Evolutionary conservation across 1,140 invertebrate genomes (phyloP).

Genomic region (Hyles vespertilio): DNA sequence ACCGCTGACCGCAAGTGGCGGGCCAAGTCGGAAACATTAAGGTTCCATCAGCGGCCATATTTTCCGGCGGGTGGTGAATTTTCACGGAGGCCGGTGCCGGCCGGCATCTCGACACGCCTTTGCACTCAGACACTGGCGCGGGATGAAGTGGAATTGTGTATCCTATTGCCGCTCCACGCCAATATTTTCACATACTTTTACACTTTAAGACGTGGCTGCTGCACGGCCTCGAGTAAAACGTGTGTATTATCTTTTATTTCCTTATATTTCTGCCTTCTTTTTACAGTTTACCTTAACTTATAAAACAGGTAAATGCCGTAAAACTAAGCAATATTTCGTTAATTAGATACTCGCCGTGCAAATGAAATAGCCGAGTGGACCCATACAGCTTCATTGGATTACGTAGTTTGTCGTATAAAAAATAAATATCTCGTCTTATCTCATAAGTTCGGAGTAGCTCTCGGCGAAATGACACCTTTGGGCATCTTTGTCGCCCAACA

Average conservation of each 20-base stretch:
- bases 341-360: too few species aligned
- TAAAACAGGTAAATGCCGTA: too few species aligned
- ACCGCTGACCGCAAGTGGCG: conserved; percentile 59
- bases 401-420: conserved; percentile 30
- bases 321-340: too few species aligned
- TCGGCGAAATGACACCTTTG: conserved; percentile 66
- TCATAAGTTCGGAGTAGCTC: conserved; percentile 42
- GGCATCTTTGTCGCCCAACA: conserved; percentile 64
- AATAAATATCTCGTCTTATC: conserved; percentile 35
- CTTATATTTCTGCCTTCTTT: too few species aligned
- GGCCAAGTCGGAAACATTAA: conserved; percentile 70
- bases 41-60: conserved; percentile 69
- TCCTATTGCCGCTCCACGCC: conserved; percentile 38
- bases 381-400: neutral
- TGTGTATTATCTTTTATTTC: neutral
- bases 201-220: conserved; percentile 27
- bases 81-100: conserved; percentile 53
- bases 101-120: conserved; percentile 63
- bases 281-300: too few species aligned
- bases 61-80: conserved; percentile 63
- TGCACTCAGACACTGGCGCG: conserved; percentile 63
- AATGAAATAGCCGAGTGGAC: too few species aligned
- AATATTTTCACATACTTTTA: conserved; percentile 56
- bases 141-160: conserved; percentile 60
- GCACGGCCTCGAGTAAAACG: neutral